Percentiles rank a stretch among this genome's conserved stretches.
These are phyloP conservation scores for Urechis unicinctus DNA, from an alignment of 2,888 invertebrate genomes.

Conservation along the genomic window DNA sequence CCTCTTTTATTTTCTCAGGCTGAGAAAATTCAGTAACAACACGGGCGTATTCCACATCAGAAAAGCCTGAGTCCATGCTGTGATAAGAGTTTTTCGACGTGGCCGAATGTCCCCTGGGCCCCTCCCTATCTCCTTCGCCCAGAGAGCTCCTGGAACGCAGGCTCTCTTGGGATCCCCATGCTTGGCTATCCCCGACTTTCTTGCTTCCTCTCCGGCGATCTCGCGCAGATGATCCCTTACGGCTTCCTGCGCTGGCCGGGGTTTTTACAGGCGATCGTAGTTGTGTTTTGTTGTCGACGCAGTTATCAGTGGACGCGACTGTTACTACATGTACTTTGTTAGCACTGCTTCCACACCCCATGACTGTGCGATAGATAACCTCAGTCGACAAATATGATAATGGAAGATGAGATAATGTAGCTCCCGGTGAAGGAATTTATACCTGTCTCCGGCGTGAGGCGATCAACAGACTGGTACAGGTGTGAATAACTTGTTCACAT, in stretches of 20 bases:
- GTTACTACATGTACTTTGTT: not conserved
- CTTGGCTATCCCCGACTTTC: not conserved
- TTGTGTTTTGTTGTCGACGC: not conserved
- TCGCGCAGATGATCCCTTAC: not conserved
- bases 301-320: too few relatives aligned
- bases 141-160: not conserved
- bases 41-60: not conserved
- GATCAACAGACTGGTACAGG: too few relatives aligned
- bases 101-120: not conserved
- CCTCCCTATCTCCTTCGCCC: too few relatives aligned
- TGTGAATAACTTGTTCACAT: too few relatives aligned
- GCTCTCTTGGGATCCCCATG: not conserved
- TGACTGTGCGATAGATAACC: not conserved
- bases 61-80: not conserved
- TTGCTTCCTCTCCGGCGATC: not conserved
- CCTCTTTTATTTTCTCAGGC: conserved; percentile 23
- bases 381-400: too few relatives aligned
- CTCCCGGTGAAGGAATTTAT: too few relatives aligned
- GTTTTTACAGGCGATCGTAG: not conserved
- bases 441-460: too few relatives aligned
- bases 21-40: conserved; percentile 39
- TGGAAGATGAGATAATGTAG: too few relatives aligned
- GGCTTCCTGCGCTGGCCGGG: not conserved
- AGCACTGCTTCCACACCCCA: not conserved
- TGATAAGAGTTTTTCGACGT: not conserved